phyloP scores from a whole-genome alignment of 2,797 vertebrate species.

The Vespertilio murinus region DNA sequence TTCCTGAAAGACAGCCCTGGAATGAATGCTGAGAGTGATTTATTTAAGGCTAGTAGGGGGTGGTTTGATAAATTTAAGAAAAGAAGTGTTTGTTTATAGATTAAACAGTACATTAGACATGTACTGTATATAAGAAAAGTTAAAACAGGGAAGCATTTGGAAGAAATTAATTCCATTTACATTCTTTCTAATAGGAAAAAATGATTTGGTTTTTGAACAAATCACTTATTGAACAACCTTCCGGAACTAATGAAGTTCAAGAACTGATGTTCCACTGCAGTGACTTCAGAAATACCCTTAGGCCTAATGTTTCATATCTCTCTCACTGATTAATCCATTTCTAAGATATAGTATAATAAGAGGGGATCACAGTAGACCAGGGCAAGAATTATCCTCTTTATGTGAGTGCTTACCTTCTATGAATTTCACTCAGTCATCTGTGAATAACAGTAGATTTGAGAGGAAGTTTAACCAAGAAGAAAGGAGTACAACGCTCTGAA shows the following conservation, averaged over 20 bases:
- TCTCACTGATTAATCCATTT: conserved; percentile 34
- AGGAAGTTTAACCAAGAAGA: conserved; percentile 47
- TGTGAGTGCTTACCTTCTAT: conserved; percentile 16
- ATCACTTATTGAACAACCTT: too few relatives aligned
- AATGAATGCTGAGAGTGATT: too few relatives aligned
- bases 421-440: conserved; percentile 12
- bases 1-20: too few relatives aligned
- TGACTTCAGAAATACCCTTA: conserved; percentile 1
- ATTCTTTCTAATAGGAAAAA: too few relatives aligned
- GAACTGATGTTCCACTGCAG: too few relatives aligned
- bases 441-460: not conserved
- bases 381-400: not conserved
- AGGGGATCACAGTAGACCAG: not conserved
- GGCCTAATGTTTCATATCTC: not conserved
- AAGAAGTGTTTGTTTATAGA: not conserved
- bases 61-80: too few relatives aligned
- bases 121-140: too few relatives aligned
- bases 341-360: conserved; percentile 12
- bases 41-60: too few relatives aligned
- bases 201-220: too few relatives aligned
- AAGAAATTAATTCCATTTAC: too few relatives aligned
- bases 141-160: too few relatives aligned
- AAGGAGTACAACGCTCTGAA: conserved; percentile 13
- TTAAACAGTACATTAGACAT: not conserved
- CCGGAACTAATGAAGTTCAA: too few relatives aligned